Evolutionary conservation across 2,888 invertebrate species (phyloP).

Genomic region (Autographa gamma): DNA sequence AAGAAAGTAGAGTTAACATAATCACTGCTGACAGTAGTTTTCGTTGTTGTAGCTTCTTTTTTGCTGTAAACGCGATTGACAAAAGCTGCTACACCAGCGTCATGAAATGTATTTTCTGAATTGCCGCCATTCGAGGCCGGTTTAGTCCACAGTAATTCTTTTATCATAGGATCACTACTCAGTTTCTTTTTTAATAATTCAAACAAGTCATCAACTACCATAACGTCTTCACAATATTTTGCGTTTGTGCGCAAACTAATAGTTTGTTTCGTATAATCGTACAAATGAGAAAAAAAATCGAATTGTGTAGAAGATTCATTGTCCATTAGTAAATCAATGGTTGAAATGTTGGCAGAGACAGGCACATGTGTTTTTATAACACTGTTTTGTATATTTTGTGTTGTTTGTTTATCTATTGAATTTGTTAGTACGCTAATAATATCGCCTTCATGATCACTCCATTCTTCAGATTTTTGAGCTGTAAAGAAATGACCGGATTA

Average conservation of each 20-base stretch:
- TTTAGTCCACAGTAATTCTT: constrained; percentile 71
- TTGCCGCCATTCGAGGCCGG: constrained; percentile 52
- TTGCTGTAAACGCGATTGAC: constrained; percentile 78
- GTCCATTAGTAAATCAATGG: constrained; percentile 16
- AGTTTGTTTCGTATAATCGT: constrained; percentile 65
- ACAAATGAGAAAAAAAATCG: constrained; percentile 76
- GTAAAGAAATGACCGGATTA: constrained; percentile 13
- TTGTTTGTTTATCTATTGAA: constrained; percentile 6
- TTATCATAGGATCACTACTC: constrained; percentile 76
- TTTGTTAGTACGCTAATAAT: not conserved
- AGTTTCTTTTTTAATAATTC: constrained; percentile 79
- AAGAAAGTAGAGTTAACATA: constrained; percentile 81
- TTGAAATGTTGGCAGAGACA: not conserved
- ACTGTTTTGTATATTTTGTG: constrained; percentile 9
- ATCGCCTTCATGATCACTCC: constrained; percentile 9
- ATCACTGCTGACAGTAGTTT: constrained; percentile 68
- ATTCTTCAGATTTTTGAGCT: constrained; percentile 14
- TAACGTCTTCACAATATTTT: constrained; percentile 71
- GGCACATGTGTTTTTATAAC: constrained; percentile 9
- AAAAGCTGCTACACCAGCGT: constrained; percentile 78
- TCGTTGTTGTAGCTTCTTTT: constrained; percentile 68
- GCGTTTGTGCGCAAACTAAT: constrained; percentile 57
- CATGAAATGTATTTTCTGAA: constrained; percentile 68
- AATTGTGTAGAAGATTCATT: constrained; percentile 53
- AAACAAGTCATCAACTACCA: constrained; percentile 78